These are phyloP conservation scores for Pipistrellus pipistrellus DNA, from an alignment of 2,797 vertebrate species.

Conservation along the genomic window DNA sequence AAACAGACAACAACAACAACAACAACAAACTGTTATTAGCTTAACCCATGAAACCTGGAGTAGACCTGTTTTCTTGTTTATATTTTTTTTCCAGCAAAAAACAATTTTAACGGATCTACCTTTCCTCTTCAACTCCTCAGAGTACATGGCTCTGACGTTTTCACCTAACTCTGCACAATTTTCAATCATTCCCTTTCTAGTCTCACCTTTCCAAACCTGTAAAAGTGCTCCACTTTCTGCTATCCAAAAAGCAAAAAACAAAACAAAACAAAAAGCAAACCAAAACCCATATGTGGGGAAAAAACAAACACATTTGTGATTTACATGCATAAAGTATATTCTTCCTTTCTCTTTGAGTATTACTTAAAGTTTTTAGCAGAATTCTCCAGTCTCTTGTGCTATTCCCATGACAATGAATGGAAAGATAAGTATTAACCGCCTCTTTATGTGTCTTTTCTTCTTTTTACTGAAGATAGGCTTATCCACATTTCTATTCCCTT, in stretches of 20 bases:
- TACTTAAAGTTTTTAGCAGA: slow-evolving; percentile 18
- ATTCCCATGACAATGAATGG: not conserved
- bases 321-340: not conserved
- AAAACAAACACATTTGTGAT: not conserved
- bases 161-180: not conserved
- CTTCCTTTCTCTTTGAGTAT: not conserved
- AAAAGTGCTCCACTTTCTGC: not conserved
- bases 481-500: not conserved
- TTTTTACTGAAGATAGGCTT: not conserved
- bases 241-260: not conserved
- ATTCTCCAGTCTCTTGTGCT: no score
- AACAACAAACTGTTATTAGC: not conserved
- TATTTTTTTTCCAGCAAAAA: not conserved
- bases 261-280: not conserved
- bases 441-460: not conserved
- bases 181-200: not conserved
- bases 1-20: no score
- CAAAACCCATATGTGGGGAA: not conserved
- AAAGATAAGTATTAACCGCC: not conserved
- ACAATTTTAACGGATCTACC: not conserved
- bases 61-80: not conserved
- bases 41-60: not conserved
- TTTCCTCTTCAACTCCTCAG: not conserved
- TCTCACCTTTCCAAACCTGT: not conserved
- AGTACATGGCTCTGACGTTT: not conserved